Percentiles rank a stretch among this genome's conserved stretches.
Evolutionary conservation across 2,888 invertebrate genomes (phyloP).

Genomic region (Mesoligia furuncula): DNA sequence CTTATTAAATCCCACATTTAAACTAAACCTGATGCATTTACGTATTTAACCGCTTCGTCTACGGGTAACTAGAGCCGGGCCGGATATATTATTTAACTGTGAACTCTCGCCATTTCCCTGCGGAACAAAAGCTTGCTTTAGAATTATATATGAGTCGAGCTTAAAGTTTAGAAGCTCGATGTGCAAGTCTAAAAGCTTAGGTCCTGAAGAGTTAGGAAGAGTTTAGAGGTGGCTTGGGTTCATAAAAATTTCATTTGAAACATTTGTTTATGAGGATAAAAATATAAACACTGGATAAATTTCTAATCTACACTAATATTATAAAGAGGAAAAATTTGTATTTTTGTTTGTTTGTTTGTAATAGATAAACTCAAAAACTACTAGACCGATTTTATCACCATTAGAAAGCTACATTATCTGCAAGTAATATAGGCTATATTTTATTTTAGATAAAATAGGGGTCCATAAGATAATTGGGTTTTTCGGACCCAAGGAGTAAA

Average conservation of each 20-base stretch:
- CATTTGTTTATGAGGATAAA: neutral
- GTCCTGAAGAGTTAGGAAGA: conserved; percentile 59
- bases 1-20: conserved; percentile 68
- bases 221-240: conserved; percentile 70
- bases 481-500: no score
- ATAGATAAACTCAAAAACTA: no score
- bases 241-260: no score
- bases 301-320: no score
- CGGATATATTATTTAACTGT: conserved; percentile 85
- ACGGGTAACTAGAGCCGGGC: conserved; percentile 77
- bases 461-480: no score
- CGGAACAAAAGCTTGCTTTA: conserved; percentile 89
- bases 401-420: no score
- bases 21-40: conserved; percentile 72
- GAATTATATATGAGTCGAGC: conserved; percentile 90
- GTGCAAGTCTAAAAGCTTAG: conserved; percentile 90
- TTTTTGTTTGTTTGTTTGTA: no score
- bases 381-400: no score
- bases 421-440: no score
- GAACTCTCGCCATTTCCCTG: conserved; percentile 88
- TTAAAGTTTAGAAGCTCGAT: conserved; percentile 90
- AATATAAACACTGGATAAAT: neutral
- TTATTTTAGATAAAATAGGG: no score
- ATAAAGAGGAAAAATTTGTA: no score
- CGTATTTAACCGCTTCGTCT: conserved; percentile 78